Conservation (phyloP, 2,797 vertebrate genomes). For the Silurus lanzhouensis region DNA sequence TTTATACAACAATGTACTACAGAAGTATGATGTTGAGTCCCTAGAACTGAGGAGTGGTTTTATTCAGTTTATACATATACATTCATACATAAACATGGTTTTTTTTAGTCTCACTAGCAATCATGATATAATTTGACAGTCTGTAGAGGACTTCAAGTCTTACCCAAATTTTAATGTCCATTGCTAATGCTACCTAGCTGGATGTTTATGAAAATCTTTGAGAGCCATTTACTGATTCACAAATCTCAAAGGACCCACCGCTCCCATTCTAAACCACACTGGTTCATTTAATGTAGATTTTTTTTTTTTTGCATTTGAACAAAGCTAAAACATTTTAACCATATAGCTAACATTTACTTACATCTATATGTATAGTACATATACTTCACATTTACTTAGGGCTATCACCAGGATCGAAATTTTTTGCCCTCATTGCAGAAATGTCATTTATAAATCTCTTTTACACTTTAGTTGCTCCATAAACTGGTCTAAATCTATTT, state of each 20-base stretch:
- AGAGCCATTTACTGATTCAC: no score
- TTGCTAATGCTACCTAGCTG: no score
- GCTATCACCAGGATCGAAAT: not conserved
- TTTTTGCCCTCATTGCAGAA: not conserved
- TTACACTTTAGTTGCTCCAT: not conserved
- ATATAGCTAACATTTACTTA: not conserved
- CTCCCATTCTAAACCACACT: not conserved
- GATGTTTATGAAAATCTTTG: no score
- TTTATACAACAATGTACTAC: not conserved
- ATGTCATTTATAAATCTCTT: not conserved
- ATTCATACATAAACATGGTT: not conserved
- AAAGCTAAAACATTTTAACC: not conserved
- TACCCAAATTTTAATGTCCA: no score
- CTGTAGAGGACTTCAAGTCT: no score
- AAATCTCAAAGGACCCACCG: no score
- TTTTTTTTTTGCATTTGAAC: not conserved
- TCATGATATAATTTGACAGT: no score
- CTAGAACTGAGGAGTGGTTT: not conserved
- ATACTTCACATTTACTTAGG: not conserved
- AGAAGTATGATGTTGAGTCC: not conserved
- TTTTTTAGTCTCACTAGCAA: not conserved
- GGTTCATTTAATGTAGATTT: not conserved
- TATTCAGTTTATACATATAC: not conserved
- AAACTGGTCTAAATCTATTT: not conserved
- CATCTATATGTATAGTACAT: not conserved